Percentiles rank a stretch among this genome's conserved stretches.
Evolutionary conservation across 2,797 vertebrate genomes (phyloP).

Genomic region (Enteromius fasciolatus): DNA sequence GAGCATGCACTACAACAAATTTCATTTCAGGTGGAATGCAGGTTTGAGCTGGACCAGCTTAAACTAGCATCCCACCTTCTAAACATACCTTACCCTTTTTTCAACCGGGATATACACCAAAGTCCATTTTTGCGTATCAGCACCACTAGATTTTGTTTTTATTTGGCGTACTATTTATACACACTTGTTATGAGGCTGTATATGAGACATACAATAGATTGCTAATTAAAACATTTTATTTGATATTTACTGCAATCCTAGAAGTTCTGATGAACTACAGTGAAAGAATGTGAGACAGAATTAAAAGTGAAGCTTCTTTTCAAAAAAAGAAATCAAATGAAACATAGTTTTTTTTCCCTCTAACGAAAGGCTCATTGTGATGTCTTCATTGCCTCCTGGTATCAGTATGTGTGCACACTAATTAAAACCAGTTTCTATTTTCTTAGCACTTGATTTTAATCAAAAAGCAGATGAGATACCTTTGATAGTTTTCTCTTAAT

Average conservation of each 20-base stretch:
- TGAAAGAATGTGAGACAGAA: not conserved
- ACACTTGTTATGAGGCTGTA: too few species aligned
- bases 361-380: not conserved
- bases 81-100: too few species aligned
- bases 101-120: too few species aligned
- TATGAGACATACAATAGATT: not conserved
- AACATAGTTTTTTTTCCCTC: not conserved
- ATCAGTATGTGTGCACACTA: not conserved
- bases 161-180: too few species aligned
- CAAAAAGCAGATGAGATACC: not conserved
- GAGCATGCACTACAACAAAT: too few species aligned
- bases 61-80: too few species aligned
- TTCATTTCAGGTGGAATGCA: too few species aligned
- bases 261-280: not conserved
- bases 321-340: too few species aligned
- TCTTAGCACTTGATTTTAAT: not conserved
- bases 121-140: too few species aligned
- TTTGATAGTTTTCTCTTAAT: not conserved
- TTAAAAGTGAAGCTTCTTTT: not conserved
- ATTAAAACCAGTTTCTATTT: not conserved
- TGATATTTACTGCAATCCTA: not conserved
- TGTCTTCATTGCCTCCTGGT: not conserved
- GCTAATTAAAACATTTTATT: not conserved
- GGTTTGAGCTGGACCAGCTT: too few species aligned
- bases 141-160: too few species aligned